phyloP scores from a whole-genome alignment of 2,113 vertebrate genomes.

The Pao palembangensis region DNA sequence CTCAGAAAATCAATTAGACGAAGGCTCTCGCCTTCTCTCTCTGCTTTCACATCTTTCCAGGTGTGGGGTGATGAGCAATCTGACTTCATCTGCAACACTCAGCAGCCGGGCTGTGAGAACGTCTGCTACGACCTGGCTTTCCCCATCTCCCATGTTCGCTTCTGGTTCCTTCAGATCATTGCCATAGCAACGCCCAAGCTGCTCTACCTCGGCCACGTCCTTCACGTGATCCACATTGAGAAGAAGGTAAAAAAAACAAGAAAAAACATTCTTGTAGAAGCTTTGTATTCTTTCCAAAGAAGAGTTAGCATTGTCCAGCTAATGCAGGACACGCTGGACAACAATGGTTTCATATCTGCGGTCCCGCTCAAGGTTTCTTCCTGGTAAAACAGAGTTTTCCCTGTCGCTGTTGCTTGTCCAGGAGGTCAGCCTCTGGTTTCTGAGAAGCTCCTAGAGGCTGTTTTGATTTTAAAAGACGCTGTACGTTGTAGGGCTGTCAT shows the following conservation, averaged over 20 bases:
- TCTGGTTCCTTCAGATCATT: conserved; percentile 97
- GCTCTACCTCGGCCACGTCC: conserved; percentile 91
- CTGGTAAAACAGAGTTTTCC: too few species aligned
- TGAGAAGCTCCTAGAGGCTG: too few species aligned
- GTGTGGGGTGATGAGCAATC: conserved; percentile 97
- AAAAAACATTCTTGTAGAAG: neutral
- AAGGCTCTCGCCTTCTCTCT: too few species aligned
- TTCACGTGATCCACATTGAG: conserved; percentile 88
- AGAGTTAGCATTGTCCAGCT: too few species aligned
- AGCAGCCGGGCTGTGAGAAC: conserved; percentile 94
- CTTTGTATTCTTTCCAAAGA: too few species aligned
- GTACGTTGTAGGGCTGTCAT: too few species aligned
- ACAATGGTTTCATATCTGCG: too few species aligned
- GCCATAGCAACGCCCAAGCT: conserved; percentile 92
- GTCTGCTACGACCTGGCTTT: conserved; percentile 96
- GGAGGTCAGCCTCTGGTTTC: too few species aligned
- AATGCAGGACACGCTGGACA: too few species aligned
- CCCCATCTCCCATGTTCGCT: conserved; percentile 96
- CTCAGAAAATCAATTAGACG: neutral
- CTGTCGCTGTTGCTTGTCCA: too few species aligned
- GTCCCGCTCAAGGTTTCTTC: too few species aligned
- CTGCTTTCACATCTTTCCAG: conserved; percentile 15
- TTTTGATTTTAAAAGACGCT: too few species aligned
- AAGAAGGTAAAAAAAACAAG: conserved; percentile 71
- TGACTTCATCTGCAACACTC: conserved; percentile 92